These are phyloP conservation scores for Seriola rivoliana DNA, from an alignment of 2,113 vertebrate species.

Conservation along the genomic window DNA sequence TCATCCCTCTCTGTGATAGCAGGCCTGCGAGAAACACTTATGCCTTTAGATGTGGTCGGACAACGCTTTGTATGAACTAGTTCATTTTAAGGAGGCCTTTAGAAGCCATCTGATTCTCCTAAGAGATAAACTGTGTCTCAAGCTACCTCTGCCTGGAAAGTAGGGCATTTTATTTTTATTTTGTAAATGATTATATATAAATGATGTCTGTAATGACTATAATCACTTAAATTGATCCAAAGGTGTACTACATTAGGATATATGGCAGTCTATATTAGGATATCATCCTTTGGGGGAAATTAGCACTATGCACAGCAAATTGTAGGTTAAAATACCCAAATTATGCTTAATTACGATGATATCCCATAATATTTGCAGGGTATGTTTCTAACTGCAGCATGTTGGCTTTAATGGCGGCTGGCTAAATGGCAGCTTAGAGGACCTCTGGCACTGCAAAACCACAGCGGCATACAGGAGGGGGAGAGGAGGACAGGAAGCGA, in stretches of 20 bases:
- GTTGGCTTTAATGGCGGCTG: slow-evolving; percentile 20
- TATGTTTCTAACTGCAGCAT: slow-evolving; percentile 22
- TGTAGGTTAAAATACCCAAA: slow-evolving; percentile 5
- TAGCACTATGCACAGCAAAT: neutral
- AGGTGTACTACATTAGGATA: neutral
- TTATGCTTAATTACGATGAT: slow-evolving; percentile 24
- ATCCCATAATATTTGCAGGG: slow-evolving; percentile 6
- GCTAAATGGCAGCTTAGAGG: slow-evolving; percentile 26
- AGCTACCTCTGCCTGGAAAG: neutral
- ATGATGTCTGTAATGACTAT: neutral
- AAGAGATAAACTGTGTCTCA: neutral
- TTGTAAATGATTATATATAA: neutral
- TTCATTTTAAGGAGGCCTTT: neutral
- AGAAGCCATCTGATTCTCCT: neutral
- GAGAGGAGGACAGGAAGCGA: slow-evolving; percentile 27
- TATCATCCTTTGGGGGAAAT: neutral
- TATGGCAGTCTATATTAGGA: neutral
- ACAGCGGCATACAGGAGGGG: neutral
- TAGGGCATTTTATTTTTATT: neutral
- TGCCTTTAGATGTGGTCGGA: neutral
- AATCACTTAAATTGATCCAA: neutral
- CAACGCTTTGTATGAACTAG: neutral
- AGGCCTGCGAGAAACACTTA: neutral
- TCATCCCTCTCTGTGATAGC: neutral
- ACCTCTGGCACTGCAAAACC: slow-evolving; percentile 30